Evolutionary conservation across 2,113 vertebrate genomes (phyloP).

Genomic region (Notechis scutatus): DNA sequence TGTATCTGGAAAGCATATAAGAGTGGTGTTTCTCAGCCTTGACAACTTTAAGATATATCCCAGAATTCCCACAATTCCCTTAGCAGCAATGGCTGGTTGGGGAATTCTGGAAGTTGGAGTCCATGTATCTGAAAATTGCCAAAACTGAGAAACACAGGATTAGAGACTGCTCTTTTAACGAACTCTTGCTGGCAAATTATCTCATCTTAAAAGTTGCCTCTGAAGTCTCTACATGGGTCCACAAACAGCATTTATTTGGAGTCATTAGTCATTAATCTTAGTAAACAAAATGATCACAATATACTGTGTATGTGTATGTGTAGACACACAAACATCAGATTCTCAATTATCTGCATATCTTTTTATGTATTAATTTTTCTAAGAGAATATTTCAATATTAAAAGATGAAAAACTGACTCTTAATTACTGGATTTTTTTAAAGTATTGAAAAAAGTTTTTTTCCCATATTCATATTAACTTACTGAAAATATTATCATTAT

Average conservation of each 20-base stretch:
- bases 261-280: background rate
- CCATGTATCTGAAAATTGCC: background rate
- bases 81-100: background rate
- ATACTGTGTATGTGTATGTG: background rate
- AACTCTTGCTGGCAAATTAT: background rate
- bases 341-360: background rate
- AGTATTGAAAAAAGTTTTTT: background rate
- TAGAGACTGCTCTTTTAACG: background rate
- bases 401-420: background rate
- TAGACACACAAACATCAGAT: background rate
- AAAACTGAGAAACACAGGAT: background rate
- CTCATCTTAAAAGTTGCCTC: background rate
- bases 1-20: background rate
- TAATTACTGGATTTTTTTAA: background rate
- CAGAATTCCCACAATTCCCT: too few relatives aligned
- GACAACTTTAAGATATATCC: background rate
- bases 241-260: background rate
- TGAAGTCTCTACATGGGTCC: background rate
- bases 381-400: background rate
- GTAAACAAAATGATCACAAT: background rate
- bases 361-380: background rate
- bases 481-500: background rate
- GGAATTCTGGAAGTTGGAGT: background rate
- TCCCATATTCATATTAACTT: background rate
- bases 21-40: background rate